Evolutionary conservation across 2,888 invertebrate genomes (phyloP).

Genomic region (Spialia ferax): DNA sequence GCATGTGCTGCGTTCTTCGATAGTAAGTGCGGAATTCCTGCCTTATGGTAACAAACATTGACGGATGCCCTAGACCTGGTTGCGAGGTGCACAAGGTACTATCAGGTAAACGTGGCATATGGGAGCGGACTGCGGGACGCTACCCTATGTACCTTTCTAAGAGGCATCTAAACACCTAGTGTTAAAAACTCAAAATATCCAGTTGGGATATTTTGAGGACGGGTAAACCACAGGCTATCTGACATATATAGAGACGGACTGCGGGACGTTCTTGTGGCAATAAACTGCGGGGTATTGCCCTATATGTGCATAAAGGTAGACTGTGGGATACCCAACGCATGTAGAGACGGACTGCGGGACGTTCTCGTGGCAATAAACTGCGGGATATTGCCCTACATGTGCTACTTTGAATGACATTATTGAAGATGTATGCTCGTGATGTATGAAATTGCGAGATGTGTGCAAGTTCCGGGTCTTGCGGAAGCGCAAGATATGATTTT

Average conservation of each 20-base stretch:
- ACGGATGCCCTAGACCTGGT: no score
- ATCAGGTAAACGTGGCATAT: no score
- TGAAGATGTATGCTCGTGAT: no score
- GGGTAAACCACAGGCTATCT: background rate
- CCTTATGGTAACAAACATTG: no score
- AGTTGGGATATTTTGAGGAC: background rate
- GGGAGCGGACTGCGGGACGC: background rate
- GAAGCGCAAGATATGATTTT: no score
- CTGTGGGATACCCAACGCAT: background rate
- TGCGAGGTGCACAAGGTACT: no score
- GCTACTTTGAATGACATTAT: background rate
- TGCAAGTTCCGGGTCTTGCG: no score
- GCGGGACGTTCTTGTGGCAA: conserved; percentile 9
- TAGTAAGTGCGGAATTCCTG: background rate
- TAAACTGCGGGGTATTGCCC: conserved; percentile 13
- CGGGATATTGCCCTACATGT: conserved; percentile 7
- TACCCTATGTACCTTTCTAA: background rate
- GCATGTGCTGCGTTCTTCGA: background rate
- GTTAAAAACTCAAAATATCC: background rate
- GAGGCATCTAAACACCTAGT: background rate
- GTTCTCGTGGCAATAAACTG: conserved; percentile 14
- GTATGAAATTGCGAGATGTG: no score
- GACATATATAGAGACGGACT: conserved; percentile 14
- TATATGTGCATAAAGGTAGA: background rate
- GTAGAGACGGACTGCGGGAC: conserved; percentile 18